Evolutionary conservation across 2,113 vertebrate genomes (phyloP).

Genomic region (Misgurnus mizolepis): DNA sequence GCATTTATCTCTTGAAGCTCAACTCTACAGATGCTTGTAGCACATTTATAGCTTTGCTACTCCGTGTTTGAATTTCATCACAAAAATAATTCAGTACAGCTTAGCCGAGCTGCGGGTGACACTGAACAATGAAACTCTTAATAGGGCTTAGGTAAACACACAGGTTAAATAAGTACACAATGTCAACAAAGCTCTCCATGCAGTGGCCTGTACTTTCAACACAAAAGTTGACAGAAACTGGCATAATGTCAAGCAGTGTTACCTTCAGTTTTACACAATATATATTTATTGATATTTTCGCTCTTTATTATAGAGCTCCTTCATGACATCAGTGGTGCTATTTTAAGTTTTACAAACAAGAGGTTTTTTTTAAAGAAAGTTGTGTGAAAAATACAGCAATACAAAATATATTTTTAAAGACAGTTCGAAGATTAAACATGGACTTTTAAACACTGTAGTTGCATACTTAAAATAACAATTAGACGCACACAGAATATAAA

Average conservation of each 20-base stretch:
- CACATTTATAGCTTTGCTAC: not conserved
- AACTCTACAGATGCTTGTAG: not conserved
- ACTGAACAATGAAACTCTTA: not conserved
- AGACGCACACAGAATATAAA: conserved; percentile 8
- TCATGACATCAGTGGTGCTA: not conserved
- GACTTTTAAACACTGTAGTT: conserved; percentile 33
- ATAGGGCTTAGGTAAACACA: conserved; percentile 17
- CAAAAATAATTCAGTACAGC: not conserved
- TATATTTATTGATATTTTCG: conserved; percentile 8
- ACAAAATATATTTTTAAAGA: conserved; percentile 6
- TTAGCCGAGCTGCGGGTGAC: conserved; percentile 6
- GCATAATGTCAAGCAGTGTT: not conserved
- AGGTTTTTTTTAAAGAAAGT: not conserved
- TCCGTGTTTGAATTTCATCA: not conserved
- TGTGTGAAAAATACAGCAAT: conserved; percentile 5
- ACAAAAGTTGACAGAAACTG: not conserved
- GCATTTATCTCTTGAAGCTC: not conserved
- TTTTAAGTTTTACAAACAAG: not conserved
- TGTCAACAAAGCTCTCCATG: not conserved
- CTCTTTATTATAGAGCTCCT: conserved; percentile 13
- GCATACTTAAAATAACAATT: conserved; percentile 25
- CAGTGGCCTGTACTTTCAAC: not conserved
- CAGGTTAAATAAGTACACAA: not conserved
- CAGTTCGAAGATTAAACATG: not conserved
- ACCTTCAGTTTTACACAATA: not conserved